Evolutionary conservation across 2,113 vertebrate species (phyloP).

Genomic region (Kryptolebias marmoratus): DNA sequence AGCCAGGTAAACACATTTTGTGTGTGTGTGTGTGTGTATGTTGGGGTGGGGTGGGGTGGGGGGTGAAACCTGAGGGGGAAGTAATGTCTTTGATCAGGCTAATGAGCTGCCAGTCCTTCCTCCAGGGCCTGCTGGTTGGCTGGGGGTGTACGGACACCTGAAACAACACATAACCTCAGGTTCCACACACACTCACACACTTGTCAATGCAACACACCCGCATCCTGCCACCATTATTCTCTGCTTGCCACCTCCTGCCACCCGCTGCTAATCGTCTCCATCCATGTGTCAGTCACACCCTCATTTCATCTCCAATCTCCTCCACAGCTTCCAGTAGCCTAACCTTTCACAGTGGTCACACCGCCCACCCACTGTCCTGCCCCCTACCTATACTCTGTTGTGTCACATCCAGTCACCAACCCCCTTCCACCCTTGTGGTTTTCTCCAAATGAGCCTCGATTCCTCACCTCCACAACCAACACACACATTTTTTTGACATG

Average conservation of each 20-base stretch:
- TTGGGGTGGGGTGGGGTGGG: conserved; percentile 34
- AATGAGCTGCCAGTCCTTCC: conserved; percentile 77
- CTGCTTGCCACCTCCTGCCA: conserved; percentile 50
- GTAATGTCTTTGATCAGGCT: conserved; percentile 77
- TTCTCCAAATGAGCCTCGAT: conserved; percentile 3
- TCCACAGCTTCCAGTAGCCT: conserved; percentile 62
- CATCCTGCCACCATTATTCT: conserved; percentile 72
- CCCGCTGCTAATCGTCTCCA: conserved; percentile 68
- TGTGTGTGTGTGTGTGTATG: conserved; percentile 42
- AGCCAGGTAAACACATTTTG: conserved; percentile 69
- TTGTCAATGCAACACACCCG: conserved; percentile 57
- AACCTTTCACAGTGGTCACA: conserved; percentile 49
- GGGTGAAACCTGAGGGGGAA: conserved; percentile 56
- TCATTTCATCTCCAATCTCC: conserved; percentile 52
- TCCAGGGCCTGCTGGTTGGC: conserved; percentile 64
- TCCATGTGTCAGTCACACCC: conserved; percentile 76
- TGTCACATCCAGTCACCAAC: conserved; percentile 24
- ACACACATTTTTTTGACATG: not conserved
- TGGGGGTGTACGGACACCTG: conserved; percentile 71
- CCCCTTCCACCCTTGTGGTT: conserved; percentile 20
- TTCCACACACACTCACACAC: conserved; percentile 40
- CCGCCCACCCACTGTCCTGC: conserved; percentile 42
- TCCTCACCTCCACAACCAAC: not conserved
- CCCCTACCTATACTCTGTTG: conserved; percentile 48
- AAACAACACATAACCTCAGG: conserved; percentile 68